A percentile compares a stretch with the other conserved stretches of the same genome.
phyloP scores from a whole-genome alignment of 1,140 invertebrate species.

The Dinoponera quadriceps region DNA sequence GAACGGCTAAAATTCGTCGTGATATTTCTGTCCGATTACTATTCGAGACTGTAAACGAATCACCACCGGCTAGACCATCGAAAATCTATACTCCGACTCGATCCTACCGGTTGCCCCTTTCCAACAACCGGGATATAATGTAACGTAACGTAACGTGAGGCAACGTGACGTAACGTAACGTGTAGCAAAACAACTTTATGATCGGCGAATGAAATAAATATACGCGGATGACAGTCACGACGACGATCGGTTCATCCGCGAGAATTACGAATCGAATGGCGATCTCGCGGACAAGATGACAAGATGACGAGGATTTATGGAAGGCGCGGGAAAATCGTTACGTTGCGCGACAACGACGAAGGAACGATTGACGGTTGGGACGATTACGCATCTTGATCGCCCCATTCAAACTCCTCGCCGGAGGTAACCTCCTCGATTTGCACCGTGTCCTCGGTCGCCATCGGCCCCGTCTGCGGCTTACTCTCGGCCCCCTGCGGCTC shows the following conservation, averaged over 20 bases:
- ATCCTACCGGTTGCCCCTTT: constrained; percentile 53
- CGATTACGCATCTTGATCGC: constrained; percentile 69
- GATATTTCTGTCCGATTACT: constrained; percentile 53
- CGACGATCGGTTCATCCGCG: background rate
- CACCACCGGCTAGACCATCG: constrained; percentile 35
- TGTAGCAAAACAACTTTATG: too few relatives aligned
- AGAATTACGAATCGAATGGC: too few relatives aligned
- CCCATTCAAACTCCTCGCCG: constrained; percentile 71
- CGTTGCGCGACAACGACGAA: constrained; percentile 5
- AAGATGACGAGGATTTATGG: too few relatives aligned
- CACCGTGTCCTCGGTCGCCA: constrained; percentile 33
- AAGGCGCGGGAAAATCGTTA: constrained; percentile 10
- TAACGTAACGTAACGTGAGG: background rate
- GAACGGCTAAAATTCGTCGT: constrained; percentile 46
- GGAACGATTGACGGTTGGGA: background rate
- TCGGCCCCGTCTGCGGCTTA: constrained; percentile 31
- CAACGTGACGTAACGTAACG: too few relatives aligned
- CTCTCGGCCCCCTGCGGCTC: constrained; percentile 70
- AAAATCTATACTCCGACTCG: constrained; percentile 58
- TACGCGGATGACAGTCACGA: constrained; percentile 4
- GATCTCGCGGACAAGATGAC: too few relatives aligned
- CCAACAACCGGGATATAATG: constrained; percentile 21
- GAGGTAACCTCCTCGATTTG: constrained; percentile 68
- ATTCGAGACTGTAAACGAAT: constrained; percentile 46
- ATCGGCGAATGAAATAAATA: constrained; percentile 47